Conservation (phyloP, 2,113 vertebrate species). For the Haliaeetus leucogaster region DNA sequence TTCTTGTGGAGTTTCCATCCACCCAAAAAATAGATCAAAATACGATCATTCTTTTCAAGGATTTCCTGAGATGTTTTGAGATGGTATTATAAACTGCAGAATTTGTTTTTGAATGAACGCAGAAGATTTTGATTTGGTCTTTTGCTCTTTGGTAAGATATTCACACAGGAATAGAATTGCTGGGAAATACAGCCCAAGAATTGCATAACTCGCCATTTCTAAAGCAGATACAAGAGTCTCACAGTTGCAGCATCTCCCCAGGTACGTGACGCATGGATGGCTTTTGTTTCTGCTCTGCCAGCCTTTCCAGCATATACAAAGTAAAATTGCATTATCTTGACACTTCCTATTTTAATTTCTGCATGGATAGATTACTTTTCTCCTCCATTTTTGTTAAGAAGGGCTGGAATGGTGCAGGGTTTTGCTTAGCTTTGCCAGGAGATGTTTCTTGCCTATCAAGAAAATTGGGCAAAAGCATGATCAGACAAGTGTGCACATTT, state of each 20-base stretch:
- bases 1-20: not conserved
- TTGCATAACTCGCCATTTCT: not conserved
- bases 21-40: not conserved
- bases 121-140: not conserved
- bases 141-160: not conserved
- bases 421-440: constrained; percentile 2
- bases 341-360: constrained; percentile 44
- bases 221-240: not conserved
- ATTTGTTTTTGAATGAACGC: not conserved
- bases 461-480: not conserved
- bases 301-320: not conserved
- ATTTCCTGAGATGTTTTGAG: not conserved
- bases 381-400: constrained; percentile 7
- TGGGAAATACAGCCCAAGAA: not conserved
- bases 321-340: constrained; percentile 41
- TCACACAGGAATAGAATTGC: not conserved
- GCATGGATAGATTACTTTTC: constrained; percentile 27
- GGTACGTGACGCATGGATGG: not conserved
- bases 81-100: not conserved
- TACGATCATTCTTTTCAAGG: not conserved
- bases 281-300: constrained; percentile 42
- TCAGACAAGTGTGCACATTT: constrained; percentile 4
- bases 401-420: not conserved
- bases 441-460: not conserved
- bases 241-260: not conserved